These are phyloP conservation scores for Drosophila nigricruria DNA, from an alignment of 2,888 invertebrate genomes.

Conservation along the genomic window DNA sequence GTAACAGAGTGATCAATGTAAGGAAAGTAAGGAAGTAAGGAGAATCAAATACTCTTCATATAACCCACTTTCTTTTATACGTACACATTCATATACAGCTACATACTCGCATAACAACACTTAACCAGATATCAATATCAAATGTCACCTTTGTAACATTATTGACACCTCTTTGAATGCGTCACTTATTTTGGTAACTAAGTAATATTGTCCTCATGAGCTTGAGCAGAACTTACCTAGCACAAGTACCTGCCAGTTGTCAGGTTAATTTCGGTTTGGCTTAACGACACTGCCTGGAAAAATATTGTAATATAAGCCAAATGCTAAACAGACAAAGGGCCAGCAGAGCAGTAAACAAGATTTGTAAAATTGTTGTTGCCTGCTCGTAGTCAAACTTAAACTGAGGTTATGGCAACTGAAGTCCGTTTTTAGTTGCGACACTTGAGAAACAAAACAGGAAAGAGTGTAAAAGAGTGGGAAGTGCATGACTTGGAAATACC, in stretches of 20 bases:
- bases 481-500: not conserved
- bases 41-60: not conserved
- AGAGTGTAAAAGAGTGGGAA: fast-evolving
- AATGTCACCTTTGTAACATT: too few species aligned
- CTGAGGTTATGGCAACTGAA: slow-evolving; percentile 37
- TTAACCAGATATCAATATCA: not conserved
- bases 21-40: too few species aligned
- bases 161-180: not conserved
- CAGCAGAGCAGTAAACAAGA: slow-evolving; percentile 41
- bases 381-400: slow-evolving; percentile 11
- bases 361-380: slow-evolving; percentile 51
- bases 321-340: slow-evolving; percentile 44
- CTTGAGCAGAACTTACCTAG: slow-evolving; percentile 2
- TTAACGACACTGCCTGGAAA: slow-evolving; percentile 1
- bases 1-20: too few species aligned
- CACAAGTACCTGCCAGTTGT: slow-evolving; percentile 21
- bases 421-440: slow-evolving; percentile 45
- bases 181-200: not conserved
- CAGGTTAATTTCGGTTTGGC: slow-evolving; percentile 2
- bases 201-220: not conserved
- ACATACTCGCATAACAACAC: too few species aligned
- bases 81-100: too few species aligned
- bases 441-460: slow-evolving; percentile 1
- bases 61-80: too few species aligned
- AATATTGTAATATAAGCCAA: slow-evolving; percentile 54